A percentile compares a stretch with the other conserved stretches of the same genome.
These are phyloP conservation scores for Ficedula albicollis DNA, from an alignment of 2,797 vertebrate genomes.

Conservation along the genomic window DNA sequence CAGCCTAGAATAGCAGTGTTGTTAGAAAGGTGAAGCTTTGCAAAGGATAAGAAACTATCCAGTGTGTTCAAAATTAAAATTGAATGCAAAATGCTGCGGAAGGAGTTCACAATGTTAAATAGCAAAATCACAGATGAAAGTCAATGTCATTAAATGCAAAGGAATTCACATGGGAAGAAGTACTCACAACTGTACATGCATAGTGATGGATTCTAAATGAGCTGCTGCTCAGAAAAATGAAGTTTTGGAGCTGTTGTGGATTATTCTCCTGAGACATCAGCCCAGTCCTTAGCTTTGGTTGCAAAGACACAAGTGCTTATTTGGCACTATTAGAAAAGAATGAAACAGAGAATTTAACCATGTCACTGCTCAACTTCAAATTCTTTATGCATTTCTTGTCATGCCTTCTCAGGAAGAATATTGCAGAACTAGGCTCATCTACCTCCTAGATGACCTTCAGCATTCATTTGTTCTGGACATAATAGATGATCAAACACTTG, in stretches of 20 bases:
- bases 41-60: not conserved
- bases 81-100: not conserved
- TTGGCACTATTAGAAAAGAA: not conserved
- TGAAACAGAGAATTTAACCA: not conserved
- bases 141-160: not conserved
- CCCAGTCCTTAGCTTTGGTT: not conserved
- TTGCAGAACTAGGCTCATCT: not conserved
- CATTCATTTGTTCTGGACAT: not conserved
- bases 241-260: not conserved
- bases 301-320: not conserved
- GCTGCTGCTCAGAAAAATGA: not conserved
- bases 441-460: not conserved
- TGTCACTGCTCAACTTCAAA: not conserved
- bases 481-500: not conserved
- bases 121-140: not conserved
- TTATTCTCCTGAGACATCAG: not conserved
- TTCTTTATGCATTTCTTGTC: not conserved
- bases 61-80: not conserved
- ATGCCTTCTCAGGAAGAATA: not conserved
- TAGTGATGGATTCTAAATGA: not conserved
- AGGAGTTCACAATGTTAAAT: not conserved
- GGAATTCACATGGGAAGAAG: not conserved
- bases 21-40: not conserved
- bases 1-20: not conserved
- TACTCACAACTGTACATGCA: not conserved